These are phyloP conservation scores for Mellilla xanthometata DNA, from an alignment of 2,888 invertebrate species.

Conservation along the genomic window DNA sequence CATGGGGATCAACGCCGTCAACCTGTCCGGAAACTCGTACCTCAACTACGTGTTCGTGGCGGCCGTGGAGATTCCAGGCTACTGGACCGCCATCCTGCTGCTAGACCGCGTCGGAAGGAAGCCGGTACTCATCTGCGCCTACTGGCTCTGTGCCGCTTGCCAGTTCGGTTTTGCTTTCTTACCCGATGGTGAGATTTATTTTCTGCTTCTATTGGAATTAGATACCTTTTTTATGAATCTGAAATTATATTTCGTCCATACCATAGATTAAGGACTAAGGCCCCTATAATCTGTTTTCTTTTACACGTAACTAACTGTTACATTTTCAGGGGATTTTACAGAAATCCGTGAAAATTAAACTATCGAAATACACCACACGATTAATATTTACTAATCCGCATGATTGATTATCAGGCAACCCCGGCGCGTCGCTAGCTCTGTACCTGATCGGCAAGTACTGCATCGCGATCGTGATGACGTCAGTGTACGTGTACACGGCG, in stretches of 20 bases:
- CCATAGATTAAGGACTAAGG: no score
- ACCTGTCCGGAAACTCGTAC: conserved; percentile 85
- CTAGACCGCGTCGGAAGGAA: conserved; percentile 85
- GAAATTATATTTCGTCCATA: no score
- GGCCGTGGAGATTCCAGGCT: conserved; percentile 88
- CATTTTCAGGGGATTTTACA: no score
- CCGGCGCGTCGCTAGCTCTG: conserved; percentile 66
- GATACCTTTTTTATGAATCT: no score
- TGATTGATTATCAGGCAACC: conserved; percentile 43
- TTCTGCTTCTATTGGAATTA: no score
- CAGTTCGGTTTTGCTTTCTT: conserved; percentile 84
- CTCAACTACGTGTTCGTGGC: conserved; percentile 86
- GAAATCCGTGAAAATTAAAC: no score
- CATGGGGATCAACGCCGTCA: conserved; percentile 86
- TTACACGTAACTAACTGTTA: no score
- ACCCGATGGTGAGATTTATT: conserved; percentile 66
- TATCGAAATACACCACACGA: no score
- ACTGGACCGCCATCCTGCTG: conserved; percentile 84
- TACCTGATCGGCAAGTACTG: conserved; percentile 86
- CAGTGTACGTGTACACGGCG: conserved; percentile 85
- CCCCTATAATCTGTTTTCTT: no score
- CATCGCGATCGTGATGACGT: conserved; percentile 85
- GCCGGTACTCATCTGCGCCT: conserved; percentile 83
- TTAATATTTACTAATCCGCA: no score
- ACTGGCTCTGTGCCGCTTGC: conserved; percentile 84